Evolutionary conservation across 2,888 invertebrate species (phyloP).

Genomic region (Octonoba sinensis): DNA sequence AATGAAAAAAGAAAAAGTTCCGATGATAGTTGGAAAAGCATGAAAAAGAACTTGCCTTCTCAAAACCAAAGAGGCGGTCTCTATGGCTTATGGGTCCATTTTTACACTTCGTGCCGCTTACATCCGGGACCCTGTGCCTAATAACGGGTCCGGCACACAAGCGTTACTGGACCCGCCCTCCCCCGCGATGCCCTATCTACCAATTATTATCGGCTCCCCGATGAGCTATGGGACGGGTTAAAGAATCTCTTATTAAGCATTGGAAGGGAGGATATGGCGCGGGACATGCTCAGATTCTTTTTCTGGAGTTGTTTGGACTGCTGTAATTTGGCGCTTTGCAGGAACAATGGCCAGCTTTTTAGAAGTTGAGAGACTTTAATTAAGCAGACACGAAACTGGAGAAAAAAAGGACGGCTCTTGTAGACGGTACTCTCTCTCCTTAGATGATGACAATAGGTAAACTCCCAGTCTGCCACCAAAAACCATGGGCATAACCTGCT

Average conservation of each 20-base stretch:
- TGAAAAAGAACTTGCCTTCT: background rate
- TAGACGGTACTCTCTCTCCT: background rate
- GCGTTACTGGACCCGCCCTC: constrained; percentile 61
- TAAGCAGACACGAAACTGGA: constrained; percentile 23
- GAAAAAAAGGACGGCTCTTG: background rate
- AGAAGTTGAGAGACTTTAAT: constrained; percentile 31
- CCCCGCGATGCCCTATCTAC: constrained; percentile 46
- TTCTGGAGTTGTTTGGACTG: constrained; percentile 10
- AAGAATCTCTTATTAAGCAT: constrained; percentile 44
- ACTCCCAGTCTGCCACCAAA: too few species aligned
- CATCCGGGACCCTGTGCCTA: constrained; percentile 59
- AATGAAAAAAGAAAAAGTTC: constrained; percentile 7
- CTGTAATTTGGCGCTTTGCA: constrained; percentile 32
- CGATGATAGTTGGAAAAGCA: background rate
- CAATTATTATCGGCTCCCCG: constrained; percentile 58
- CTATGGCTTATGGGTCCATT: constrained; percentile 63
- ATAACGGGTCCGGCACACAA: constrained; percentile 61
- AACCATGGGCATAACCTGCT: too few species aligned
- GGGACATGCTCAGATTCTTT: background rate
- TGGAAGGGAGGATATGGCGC: background rate
- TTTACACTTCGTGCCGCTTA: constrained; percentile 59
- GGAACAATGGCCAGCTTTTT: constrained; percentile 32
- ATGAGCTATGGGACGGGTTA: constrained; percentile 54
- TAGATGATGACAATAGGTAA: too few species aligned
- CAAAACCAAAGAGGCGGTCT: constrained; percentile 55